phyloP scores from a whole-genome alignment of 2,113 vertebrate species.

The Chlorocebus sabaeus region DNA sequence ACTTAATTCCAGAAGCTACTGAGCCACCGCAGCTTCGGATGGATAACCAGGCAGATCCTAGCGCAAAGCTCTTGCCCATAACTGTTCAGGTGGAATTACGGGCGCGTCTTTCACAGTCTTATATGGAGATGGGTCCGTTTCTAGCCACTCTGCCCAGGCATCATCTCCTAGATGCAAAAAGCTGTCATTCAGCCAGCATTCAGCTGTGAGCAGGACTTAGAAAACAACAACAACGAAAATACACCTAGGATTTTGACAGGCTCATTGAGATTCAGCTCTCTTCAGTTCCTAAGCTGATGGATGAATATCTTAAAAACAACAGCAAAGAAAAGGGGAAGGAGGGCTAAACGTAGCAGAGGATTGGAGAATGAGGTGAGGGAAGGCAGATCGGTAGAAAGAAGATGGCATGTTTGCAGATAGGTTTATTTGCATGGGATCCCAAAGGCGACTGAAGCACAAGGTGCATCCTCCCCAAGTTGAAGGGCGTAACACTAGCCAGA shows the following conservation, averaged over 20 bases:
- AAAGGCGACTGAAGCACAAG: neutral
- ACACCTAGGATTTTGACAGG: neutral
- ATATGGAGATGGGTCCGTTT: neutral
- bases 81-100: neutral
- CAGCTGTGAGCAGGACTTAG: neutral
- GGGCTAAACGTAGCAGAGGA: neutral
- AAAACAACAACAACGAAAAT: neutral
- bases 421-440: neutral
- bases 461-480: slow-evolving; percentile 21
- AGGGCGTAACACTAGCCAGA: slow-evolving; percentile 57
- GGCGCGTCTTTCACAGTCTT: neutral
- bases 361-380: slow-evolving; percentile 27
- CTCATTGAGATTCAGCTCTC: slow-evolving; percentile 38
- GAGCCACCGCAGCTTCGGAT: neutral
- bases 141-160: neutral
- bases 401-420: slow-evolving; percentile 26
- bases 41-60: neutral
- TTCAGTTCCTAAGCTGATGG: neutral
- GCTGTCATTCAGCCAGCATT: neutral
- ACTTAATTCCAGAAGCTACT: neutral
- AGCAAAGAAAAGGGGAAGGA: neutral
- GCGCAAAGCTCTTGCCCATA: neutral
- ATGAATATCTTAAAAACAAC: slow-evolving; percentile 31
- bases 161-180: neutral
- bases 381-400: neutral